Conservation (phyloP, 2,797 vertebrate genomes). For the Eleutherodactylus coqui region DNA sequence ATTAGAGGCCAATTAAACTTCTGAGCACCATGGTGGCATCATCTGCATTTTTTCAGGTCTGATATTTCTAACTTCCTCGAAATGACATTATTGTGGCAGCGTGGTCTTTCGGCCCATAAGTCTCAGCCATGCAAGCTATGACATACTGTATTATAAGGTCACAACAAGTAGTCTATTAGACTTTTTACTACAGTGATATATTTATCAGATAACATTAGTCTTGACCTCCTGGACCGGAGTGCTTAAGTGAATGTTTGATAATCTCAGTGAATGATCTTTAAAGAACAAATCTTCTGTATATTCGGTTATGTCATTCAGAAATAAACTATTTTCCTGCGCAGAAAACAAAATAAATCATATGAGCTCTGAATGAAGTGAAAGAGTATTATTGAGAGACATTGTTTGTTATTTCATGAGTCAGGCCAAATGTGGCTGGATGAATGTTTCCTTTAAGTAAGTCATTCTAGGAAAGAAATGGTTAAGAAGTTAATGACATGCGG, state of each 20-base stretch:
- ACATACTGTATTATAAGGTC: neutral
- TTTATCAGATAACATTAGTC: constrained; percentile 21
- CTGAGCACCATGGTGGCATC: neutral
- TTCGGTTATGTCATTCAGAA: constrained; percentile 13
- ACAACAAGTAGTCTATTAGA: constrained; percentile 4
- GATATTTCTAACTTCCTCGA: neutral
- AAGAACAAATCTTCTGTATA: constrained; percentile 22
- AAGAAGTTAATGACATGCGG: neutral
- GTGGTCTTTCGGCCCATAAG: neutral
- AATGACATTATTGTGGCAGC: neutral
- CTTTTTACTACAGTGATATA: neutral
- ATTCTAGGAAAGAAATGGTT: neutral
- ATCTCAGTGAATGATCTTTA: constrained; percentile 13
- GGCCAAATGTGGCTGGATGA: neutral
- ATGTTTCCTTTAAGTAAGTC: constrained; percentile 13
- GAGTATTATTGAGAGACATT: constrained; percentile 28
- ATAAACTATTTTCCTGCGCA: constrained; percentile 22
- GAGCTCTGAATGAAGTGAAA: constrained; percentile 7
- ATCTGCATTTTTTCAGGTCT: neutral
- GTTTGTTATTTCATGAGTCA: constrained; percentile 32
- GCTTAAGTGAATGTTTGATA: neutral
- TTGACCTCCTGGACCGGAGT: neutral
- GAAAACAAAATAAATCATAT: constrained; percentile 23
- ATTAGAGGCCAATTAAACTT: neutral
- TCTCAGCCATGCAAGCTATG: neutral